These are phyloP conservation scores for Bujurquina vittata DNA, from an alignment of 2,113 vertebrate species.

Conservation along the genomic window DNA sequence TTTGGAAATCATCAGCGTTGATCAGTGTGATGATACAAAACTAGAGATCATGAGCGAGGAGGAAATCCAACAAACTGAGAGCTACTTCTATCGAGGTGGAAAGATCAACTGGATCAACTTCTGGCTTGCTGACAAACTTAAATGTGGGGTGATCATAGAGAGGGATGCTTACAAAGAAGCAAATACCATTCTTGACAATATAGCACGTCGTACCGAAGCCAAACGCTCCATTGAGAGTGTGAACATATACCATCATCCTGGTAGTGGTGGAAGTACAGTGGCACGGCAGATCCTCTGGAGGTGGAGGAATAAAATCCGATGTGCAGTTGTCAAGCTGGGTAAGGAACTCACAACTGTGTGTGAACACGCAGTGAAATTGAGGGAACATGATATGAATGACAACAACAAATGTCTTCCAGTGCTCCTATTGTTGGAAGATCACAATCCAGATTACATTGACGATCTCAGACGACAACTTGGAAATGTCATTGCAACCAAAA, in stretches of 20 bases:
- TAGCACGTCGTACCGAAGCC: neutral
- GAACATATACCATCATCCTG: slow-evolving; percentile 81
- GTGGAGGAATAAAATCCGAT: slow-evolving; percentile 68
- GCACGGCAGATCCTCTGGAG: slow-evolving; percentile 81
- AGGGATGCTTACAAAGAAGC: slow-evolving; percentile 67
- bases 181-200: slow-evolving; percentile 50
- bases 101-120: slow-evolving; percentile 83
- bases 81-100: slow-evolving; percentile 78
- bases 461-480: slow-evolving; percentile 60
- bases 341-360: slow-evolving; percentile 66
- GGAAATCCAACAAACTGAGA: slow-evolving; percentile 71
- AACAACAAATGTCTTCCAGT: slow-evolving; percentile 71
- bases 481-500: slow-evolving; percentile 57
- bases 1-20: slow-evolving; percentile 77
- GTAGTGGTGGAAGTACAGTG: slow-evolving; percentile 84
- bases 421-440: slow-evolving; percentile 77
- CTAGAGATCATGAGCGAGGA: slow-evolving; percentile 52
- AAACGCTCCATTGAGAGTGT: slow-evolving; percentile 67
- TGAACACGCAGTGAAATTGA: slow-evolving; percentile 68
- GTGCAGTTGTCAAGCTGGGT: slow-evolving; percentile 74
- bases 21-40: slow-evolving; percentile 74
- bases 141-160: slow-evolving; percentile 75
- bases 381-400: slow-evolving; percentile 74
- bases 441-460: slow-evolving; percentile 71
- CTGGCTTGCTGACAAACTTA: slow-evolving; percentile 75